Conservation (phyloP, 37 sponge, comb jelly and placozoan species). For the Theonella swinhoei region DNA sequence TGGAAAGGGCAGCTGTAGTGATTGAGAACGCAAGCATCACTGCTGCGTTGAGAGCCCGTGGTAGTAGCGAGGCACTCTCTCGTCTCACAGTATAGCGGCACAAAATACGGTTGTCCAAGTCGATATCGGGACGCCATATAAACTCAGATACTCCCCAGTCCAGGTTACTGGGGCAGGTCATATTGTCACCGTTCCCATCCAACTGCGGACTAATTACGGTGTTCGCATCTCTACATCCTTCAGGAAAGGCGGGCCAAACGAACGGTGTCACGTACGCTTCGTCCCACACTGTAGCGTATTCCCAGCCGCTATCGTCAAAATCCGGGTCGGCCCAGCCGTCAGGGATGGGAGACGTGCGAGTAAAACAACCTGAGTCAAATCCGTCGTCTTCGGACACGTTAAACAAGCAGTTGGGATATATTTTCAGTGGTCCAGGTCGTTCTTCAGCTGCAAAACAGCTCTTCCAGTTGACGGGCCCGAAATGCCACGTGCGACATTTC, state of each 20-base stretch:
- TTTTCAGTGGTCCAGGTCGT: slow-evolving; percentile 13
- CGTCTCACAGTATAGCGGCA: slow-evolving; percentile 50
- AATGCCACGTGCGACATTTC: slow-evolving; percentile 25
- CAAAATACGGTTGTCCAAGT: slow-evolving; percentile 42
- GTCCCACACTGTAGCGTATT: slow-evolving; percentile 32
- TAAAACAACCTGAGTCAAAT: slow-evolving; percentile 6
- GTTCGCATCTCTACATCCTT: slow-evolving; percentile 27
- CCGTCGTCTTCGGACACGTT: neutral
- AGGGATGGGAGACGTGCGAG: slow-evolving; percentile 7
- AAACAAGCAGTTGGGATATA: slow-evolving; percentile 24
- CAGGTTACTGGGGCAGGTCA: slow-evolving; percentile 33
- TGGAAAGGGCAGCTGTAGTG: too few relatives aligned
- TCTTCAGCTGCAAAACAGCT: slow-evolving; percentile 16
- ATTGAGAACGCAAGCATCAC: neutral
- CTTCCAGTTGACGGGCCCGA: slow-evolving; percentile 58
- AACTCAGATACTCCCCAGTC: slow-evolving; percentile 58
- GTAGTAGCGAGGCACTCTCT: neutral
- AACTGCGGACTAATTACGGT: slow-evolving; percentile 18
- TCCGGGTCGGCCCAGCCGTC: slow-evolving; percentile 27
- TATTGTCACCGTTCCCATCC: slow-evolving; percentile 19
- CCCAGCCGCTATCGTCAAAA: slow-evolving; percentile 56
- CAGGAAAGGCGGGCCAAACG: slow-evolving; percentile 18
- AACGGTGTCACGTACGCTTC: neutral
- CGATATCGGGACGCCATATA: slow-evolving; percentile 49
- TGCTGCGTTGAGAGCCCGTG: neutral